Evolutionary conservation across 2,888 invertebrate genomes (phyloP).

Genomic region (Calephelis perditalis): DNA sequence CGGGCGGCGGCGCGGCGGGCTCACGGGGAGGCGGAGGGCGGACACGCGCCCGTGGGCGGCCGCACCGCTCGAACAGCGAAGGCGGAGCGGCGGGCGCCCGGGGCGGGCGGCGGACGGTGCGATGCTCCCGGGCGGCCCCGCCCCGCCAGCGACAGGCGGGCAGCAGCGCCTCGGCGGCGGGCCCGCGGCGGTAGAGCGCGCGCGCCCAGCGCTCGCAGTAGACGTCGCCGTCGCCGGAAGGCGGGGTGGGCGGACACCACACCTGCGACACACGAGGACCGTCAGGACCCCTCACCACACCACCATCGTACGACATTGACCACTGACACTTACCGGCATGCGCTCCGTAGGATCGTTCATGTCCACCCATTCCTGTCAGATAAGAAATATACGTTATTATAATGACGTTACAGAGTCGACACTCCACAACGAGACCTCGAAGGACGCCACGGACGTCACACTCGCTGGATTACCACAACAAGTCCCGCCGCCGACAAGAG

Average conservation of each 20-base stretch:
- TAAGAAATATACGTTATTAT: slow-evolving; percentile 2
- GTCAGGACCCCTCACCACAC: slow-evolving; percentile 17
- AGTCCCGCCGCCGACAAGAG: too few relatives aligned
- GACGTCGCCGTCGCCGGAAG: slow-evolving; percentile 93
- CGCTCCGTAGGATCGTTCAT: slow-evolving; percentile 80
- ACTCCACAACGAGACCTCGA: too few relatives aligned
- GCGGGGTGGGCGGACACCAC: slow-evolving; percentile 98
- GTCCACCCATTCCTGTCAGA: slow-evolving; percentile 86
- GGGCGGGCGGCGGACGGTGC: slow-evolving; percentile 80
- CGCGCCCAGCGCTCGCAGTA: slow-evolving; percentile 92
- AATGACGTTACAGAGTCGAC: not conserved
- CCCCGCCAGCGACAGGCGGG: slow-evolving; percentile 80
- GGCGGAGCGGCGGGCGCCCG: slow-evolving; percentile 86
- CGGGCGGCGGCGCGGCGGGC: slow-evolving; percentile 83
- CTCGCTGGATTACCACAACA: too few relatives aligned
- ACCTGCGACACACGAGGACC: slow-evolving; percentile 76
- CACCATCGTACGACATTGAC: not conserved
- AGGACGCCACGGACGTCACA: too few relatives aligned
- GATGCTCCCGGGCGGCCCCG: slow-evolving; percentile 77
- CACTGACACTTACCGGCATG: slow-evolving; percentile 86
- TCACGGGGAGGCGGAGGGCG: slow-evolving; percentile 83
- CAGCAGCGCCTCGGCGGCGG: slow-evolving; percentile 86
- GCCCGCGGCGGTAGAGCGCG: slow-evolving; percentile 88
- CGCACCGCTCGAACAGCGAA: slow-evolving; percentile 84
- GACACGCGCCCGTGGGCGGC: slow-evolving; percentile 84